Base-by-base conservation (phyloP, 1,140 invertebrate species). In the Caenorhabditis tropicalis region DNA sequence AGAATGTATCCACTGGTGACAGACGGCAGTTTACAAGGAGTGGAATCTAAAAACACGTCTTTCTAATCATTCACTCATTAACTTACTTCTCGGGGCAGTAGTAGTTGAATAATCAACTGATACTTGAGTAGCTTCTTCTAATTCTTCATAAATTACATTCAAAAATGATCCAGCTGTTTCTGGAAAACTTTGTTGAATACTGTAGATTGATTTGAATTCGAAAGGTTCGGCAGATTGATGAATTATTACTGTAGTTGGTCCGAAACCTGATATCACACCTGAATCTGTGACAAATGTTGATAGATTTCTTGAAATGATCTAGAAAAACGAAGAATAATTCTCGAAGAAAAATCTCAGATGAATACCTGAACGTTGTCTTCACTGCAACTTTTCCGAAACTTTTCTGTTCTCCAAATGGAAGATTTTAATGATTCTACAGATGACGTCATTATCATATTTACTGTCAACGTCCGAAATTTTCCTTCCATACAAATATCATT, bases 301-400 rank as follows among this genome's bases (percentile, higher is more conserved):
- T 0, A 24, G 65, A n/a, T 74, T 74, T 43, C 10, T 74, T 10
- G 65, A 74, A 0, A 74, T n/a, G 6, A 74, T 74, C 65, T 74
- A 5, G 27, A 74, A 43, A 58, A 24, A 27, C 2, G 27, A 24
- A 5, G 5, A 3, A 27, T n/a, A 12, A 7, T 24, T n/a, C 21
- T 7, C 3, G 49, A 51, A 51, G 19, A 51, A 19, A 19, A 51
- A 19, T 10, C 10, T 9, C 7, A 51, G 19, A 51, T 2, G 10
- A 5, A 43, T 21, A 74, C 65, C 65, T 74, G 65, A 74, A 74
- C 65, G 24, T 74, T 39, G n/a, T 74, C 65, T n/a, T 74, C 65
- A 43, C 65, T 43, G 36, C 65, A 74, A 24, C 65, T 74, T 24
- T 74, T 74, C 21, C 2, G 19, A 24, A 74, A 43, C 6, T 31